Conservation (phyloP, 1,140 invertebrate species). For the Habropoda laboriosa region DNA sequence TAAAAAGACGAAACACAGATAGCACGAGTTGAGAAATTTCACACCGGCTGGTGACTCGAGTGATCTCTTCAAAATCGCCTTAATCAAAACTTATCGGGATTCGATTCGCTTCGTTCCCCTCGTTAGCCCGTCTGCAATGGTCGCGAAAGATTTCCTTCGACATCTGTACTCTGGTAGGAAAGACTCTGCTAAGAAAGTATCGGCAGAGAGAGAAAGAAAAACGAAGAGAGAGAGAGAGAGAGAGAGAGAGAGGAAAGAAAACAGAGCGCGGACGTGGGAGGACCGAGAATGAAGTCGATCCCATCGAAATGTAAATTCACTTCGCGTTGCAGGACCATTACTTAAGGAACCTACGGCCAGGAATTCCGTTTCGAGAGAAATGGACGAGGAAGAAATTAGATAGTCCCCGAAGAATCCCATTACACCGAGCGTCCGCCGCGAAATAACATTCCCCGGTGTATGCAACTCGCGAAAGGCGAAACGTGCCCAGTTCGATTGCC, state of each 20-base stretch:
- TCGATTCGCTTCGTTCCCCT: neutral
- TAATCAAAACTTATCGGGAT: neutral
- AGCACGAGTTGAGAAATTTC: no score
- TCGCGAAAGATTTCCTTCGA: neutral
- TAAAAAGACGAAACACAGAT: no score
- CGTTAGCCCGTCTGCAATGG: neutral
- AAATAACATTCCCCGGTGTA: slow-evolving; percentile 20
- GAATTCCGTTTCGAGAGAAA: slow-evolving; percentile 57
- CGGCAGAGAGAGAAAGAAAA: neutral
- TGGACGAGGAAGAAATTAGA: slow-evolving; percentile 56
- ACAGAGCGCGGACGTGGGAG: slow-evolving; percentile 31
- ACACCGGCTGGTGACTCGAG: no score
- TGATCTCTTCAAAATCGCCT: neutral
- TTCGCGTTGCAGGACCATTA: slow-evolving; percentile 49
- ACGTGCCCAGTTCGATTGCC: neutral
- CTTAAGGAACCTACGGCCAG: slow-evolving; percentile 51
- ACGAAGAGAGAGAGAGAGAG: neutral
- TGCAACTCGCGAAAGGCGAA: slow-evolving; percentile 38
- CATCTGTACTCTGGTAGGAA: neutral
- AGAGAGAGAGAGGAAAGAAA: neutral
- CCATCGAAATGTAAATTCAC: slow-evolving; percentile 63
- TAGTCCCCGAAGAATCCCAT: slow-evolving; percentile 57
- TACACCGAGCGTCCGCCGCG: slow-evolving; percentile 35
- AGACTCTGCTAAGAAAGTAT: neutral
- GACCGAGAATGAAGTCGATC: slow-evolving; percentile 53